These are phyloP conservation scores for Sphaeramia orbicularis DNA, from an alignment of 2,797 vertebrate species.

Conservation along the genomic window DNA sequence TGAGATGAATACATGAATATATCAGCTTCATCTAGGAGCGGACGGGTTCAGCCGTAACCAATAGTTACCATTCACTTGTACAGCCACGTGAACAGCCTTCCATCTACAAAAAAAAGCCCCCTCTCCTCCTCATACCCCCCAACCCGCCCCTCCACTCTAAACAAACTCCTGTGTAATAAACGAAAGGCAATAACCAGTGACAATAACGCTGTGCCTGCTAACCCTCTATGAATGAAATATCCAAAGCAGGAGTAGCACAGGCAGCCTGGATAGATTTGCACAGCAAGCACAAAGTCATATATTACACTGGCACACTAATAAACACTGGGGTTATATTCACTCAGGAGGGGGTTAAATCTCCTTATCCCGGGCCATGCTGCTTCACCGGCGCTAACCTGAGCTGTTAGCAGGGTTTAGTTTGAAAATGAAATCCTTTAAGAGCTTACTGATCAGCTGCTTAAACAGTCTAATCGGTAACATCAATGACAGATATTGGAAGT, in stretches of 20 bases:
- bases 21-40: constrained; percentile 75
- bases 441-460: constrained; percentile 66
- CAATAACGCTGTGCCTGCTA: constrained; percentile 79
- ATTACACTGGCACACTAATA: constrained; percentile 78
- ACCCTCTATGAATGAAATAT: constrained; percentile 78
- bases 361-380: constrained; percentile 73
- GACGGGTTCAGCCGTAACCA: constrained; percentile 73
- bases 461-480: constrained; percentile 61
- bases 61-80: constrained; percentile 79
- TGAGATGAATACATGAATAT: constrained; percentile 86
- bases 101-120: constrained; percentile 43
- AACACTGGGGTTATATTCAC: constrained; percentile 64
- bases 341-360: constrained; percentile 71
- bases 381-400: constrained; percentile 62
- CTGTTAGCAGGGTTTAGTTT: constrained; percentile 73
- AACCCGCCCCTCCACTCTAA: constrained; percentile 55
- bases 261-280: constrained; percentile 76
- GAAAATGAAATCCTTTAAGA: constrained; percentile 75
- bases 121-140: background rate
- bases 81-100: constrained; percentile 68
- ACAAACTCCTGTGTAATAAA: constrained; percentile 84
- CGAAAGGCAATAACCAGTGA: constrained; percentile 82
- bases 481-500: constrained; percentile 46
- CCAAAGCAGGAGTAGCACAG: constrained; percentile 69
- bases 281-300: constrained; percentile 81